These are phyloP conservation scores for Oryzias woworae DNA, from an alignment of 2,113 vertebrate genomes.

Conservation along the genomic window DNA sequence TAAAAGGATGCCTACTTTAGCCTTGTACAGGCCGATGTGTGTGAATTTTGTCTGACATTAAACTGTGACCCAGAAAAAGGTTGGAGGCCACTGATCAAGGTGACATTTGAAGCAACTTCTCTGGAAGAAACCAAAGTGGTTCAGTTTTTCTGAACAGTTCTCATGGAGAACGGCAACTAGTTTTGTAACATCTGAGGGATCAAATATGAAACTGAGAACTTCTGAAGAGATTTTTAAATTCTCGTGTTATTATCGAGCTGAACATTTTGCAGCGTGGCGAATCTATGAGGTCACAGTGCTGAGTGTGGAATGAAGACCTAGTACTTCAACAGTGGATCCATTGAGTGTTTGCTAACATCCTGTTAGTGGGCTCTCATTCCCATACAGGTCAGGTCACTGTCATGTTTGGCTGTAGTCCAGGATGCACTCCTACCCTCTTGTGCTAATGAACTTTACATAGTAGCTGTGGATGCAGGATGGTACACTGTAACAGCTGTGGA, in stretches of 20 bases:
- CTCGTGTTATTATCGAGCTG: too few species aligned
- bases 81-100: too few species aligned
- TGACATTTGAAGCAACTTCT: too few species aligned
- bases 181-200: too few species aligned
- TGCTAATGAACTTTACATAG: not conserved
- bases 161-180: too few species aligned
- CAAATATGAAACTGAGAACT: not conserved
- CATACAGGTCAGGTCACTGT: slow-evolving; percentile 56
- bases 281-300: not conserved
- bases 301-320: slow-evolving; percentile 25
- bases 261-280: not conserved
- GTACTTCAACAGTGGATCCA: slow-evolving; percentile 38
- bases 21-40: too few species aligned
- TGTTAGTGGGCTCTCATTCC: slow-evolving; percentile 60
- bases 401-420: slow-evolving; percentile 55
- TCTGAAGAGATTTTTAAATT: not conserved
- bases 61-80: too few species aligned
- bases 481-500: not conserved
- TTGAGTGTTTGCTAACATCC: slow-evolving; percentile 52
- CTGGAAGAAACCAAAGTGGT: too few species aligned
- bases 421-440: slow-evolving; percentile 30
- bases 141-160: too few species aligned
- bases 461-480: not conserved
- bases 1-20: too few species aligned
- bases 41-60: too few species aligned